Conservation (phyloP, 2,888 invertebrate genomes). For the Troides oblongomaculatus region DNA sequence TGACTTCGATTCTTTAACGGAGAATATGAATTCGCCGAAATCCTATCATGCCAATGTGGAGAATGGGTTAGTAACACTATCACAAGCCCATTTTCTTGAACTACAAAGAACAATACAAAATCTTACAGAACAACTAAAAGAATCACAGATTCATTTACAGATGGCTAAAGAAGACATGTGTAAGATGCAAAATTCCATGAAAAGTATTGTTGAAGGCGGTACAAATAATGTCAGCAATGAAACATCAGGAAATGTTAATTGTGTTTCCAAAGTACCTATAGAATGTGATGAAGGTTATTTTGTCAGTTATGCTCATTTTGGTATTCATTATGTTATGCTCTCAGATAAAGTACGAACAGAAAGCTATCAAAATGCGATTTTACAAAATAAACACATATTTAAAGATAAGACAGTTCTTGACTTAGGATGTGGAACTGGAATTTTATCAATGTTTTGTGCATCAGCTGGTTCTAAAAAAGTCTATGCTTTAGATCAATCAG, state of each 20-base stretch:
- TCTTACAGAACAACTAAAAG: conserved; percentile 78
- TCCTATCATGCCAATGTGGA: conserved; percentile 81
- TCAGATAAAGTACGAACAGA: conserved; percentile 92
- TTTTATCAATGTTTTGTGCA: conserved; percentile 98
- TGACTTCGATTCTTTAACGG: conserved; percentile 81
- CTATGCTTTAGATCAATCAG: conserved; percentile 96
- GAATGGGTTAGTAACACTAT: conserved; percentile 81
- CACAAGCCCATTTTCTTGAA: conserved; percentile 81
- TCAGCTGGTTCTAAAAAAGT: conserved; percentile 95
- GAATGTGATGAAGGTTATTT: conserved; percentile 89
- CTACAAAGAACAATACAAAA: conserved; percentile 80
- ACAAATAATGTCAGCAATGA: conserved; percentile 40
- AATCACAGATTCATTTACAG: conserved; percentile 79
- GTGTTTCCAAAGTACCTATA: conserved; percentile 73
- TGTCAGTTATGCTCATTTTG: conserved; percentile 92
- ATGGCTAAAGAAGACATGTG: conserved; percentile 81
- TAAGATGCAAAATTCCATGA: conserved; percentile 81
- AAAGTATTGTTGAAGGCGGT: conserved; percentile 71
- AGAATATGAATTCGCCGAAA: conserved; percentile 62
- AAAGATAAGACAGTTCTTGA: conserved; percentile 92
- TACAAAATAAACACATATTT: conserved; percentile 85
- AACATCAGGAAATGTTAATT: conserved; percentile 48
- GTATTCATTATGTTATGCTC: conserved; percentile 97
- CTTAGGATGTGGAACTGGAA: conserved; percentile 98
- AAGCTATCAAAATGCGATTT: conserved; percentile 91